Evolutionary conservation across 1,140 invertebrate genomes (phyloP), one percentile per base, ranked within the genome.

Genomic region (Drosophila trapezifrons): DNA sequence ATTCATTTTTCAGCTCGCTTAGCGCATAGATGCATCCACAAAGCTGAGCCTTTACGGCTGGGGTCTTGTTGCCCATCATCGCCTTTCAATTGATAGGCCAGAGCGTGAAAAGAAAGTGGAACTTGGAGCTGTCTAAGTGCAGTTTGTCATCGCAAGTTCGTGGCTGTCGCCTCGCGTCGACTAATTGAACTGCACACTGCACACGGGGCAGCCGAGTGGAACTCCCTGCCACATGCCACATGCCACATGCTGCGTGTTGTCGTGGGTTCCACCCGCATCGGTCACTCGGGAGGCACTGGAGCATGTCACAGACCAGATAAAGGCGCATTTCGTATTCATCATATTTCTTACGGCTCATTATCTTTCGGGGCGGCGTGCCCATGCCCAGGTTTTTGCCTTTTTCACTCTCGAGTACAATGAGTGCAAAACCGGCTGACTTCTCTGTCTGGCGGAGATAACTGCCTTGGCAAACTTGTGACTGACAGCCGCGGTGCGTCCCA

Each of bases 81-180:
- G 58, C 55, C 64, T 70, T 74, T 87, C 80, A 89, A 83, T 87
- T 78, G 74, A 82, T 79, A 63, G 60, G 66, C 78, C 67, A 70
- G 20, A 85, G 82, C 83, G 84, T 86, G 76, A 87, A 86, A 83
- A 87, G 79, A 86, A 86, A 86, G 83, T 67, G 64, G 40, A 56
- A 56, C 75, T 66, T 25, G 54, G 40, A 45, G 42, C 65, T 79
- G 27, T 54, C 56, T 72, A 43, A 51, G 71, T 47, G 49, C 43
- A 75, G 66, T 70, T 85, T 78, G 81, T 86, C 81, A 55, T 71
- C 42, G 52, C 52, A 40, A 40, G 54, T 60, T 52, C 37, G 40
- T 60, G 18, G 67, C 51, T 71, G 67, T 71, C 51, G 51, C 51
- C n/a, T 35, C 35, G 32, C 72, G 54, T 72, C 52, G 45, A 42